Conservation (phyloP, 2,888 invertebrate genomes). For the Heteromyza rotundicornis region DNA sequence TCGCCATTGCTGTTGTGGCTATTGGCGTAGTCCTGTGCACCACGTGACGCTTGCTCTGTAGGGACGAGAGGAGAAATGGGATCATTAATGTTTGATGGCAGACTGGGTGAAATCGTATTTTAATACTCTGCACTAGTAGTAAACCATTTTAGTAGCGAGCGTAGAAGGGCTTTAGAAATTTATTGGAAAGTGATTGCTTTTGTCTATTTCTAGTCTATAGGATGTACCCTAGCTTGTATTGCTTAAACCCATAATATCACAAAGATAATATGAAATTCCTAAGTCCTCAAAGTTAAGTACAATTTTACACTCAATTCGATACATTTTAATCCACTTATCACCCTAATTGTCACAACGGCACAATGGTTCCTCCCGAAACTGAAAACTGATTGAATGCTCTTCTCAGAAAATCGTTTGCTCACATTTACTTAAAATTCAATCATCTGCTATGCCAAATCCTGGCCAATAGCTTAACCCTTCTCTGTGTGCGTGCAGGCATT, state of each 20-base stretch:
- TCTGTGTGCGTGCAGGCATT: constrained; percentile 2
- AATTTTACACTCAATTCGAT: too few species aligned
- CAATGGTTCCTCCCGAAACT: constrained; percentile 6
- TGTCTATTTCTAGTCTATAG: too few species aligned
- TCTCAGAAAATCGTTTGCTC: background rate
- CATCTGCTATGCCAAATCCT: too few species aligned
- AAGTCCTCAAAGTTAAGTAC: too few species aligned
- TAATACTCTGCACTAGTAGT: background rate
- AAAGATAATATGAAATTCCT: too few species aligned
- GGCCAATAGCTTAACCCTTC: constrained; percentile 17
- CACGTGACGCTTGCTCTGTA: constrained; percentile 51
- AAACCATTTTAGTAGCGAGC: background rate
- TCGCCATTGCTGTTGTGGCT: constrained; percentile 45
- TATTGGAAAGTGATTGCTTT: background rate
- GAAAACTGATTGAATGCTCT: background rate
- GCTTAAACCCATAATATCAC: too few species aligned
- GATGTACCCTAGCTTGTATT: too few species aligned
- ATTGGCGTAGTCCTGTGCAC: constrained; percentile 49
- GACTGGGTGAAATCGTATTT: background rate
- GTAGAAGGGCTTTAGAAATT: background rate
- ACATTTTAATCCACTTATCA: constrained; percentile 51
- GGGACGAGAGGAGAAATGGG: constrained; percentile 15
- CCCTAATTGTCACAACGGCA: constrained; percentile 56
- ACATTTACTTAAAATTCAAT: too few species aligned
- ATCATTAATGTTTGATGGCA: background rate